Conservation (phyloP, 2,888 invertebrate genomes). For the Lacanobia oleracea region DNA sequence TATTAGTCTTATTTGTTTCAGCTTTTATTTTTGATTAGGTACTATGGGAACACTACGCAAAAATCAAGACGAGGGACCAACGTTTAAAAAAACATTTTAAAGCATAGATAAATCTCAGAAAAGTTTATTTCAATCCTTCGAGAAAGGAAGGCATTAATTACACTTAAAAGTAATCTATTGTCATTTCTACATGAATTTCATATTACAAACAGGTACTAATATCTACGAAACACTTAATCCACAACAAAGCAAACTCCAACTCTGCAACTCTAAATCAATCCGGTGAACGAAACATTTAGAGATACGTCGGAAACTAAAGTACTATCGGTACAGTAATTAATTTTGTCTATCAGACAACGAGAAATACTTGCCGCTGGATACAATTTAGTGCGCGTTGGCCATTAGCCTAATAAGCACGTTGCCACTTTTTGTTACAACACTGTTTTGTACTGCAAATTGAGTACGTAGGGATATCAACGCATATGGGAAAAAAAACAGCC, state of each 20-base stretch:
- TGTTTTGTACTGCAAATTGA: conserved; percentile 16
- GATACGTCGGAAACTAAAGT: conserved; percentile 63
- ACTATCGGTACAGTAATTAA: conserved; percentile 65
- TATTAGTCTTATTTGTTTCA: background rate
- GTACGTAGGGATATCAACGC: conserved; percentile 5
- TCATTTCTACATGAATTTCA: no score
- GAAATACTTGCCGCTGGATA: conserved; percentile 63
- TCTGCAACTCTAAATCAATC: conserved; percentile 41
- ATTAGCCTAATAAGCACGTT: conserved; percentile 27
- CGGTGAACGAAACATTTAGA: conserved; percentile 59
- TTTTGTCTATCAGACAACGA: conserved; percentile 65
- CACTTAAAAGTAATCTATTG: background rate
- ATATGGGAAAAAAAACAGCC: background rate
- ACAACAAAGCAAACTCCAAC: conserved; percentile 23
- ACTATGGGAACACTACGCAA: background rate
- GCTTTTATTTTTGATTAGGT: background rate
- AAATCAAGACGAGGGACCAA: background rate
- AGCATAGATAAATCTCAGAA: background rate
- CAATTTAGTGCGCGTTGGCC: conserved; percentile 59
- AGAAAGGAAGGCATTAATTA: background rate
- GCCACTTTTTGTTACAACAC: conserved; percentile 46
- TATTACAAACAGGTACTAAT: background rate
- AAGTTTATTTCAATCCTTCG: background rate
- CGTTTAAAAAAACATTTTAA: background rate
- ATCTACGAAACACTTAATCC: background rate